Conservation (phyloP, 1,140 invertebrate genomes). For the Drosophila ogumai region DNA sequence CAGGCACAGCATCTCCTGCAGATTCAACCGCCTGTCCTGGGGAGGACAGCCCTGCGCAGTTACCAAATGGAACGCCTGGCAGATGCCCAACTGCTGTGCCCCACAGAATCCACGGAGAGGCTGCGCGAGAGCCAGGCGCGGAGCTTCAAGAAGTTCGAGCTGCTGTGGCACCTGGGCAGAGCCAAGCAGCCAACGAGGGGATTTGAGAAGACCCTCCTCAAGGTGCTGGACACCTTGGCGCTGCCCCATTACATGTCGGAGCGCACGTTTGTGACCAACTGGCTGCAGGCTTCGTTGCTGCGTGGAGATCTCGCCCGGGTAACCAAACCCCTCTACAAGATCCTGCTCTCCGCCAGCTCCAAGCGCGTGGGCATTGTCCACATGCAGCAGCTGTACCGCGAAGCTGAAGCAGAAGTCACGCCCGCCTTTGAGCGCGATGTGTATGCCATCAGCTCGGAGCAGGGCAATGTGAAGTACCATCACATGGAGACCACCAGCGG, state of each 20-base stretch:
- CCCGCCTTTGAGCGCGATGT: conserved; percentile 87
- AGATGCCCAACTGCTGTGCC: conserved; percentile 78
- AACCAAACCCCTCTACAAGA: conserved; percentile 91
- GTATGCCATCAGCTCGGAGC: conserved; percentile 94
- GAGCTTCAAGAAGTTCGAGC: conserved; percentile 90
- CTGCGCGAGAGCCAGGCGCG: conserved; percentile 86
- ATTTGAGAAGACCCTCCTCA: conserved; percentile 81
- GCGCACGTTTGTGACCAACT: conserved; percentile 84
- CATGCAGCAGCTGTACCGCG: conserved; percentile 91
- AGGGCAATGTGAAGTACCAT: conserved; percentile 94
- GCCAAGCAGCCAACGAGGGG: conserved; percentile 86
- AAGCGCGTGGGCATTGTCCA: conserved; percentile 94
- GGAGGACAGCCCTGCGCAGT: conserved; percentile 46
- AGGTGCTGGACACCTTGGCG: conserved; percentile 75
- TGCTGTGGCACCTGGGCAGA: conserved; percentile 92
- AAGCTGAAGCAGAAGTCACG: conserved; percentile 85
- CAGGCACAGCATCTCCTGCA: conserved; percentile 73
- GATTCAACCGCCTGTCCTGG: conserved; percentile 25
- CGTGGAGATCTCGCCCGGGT: conserved; percentile 92
- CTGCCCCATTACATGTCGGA: conserved; percentile 82
- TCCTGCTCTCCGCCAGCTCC: conserved; percentile 93
- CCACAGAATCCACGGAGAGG: conserved; percentile 56
- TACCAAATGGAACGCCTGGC: conserved; percentile 65
- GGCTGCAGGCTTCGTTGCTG: conserved; percentile 87
- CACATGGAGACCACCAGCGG: conserved; percentile 85